A percentile compares a stretch with the other conserved stretches of the same genome.
phyloP scores from a whole-genome alignment of 2,888 invertebrate genomes.

The Heteromyza rotundicornis region DNA sequence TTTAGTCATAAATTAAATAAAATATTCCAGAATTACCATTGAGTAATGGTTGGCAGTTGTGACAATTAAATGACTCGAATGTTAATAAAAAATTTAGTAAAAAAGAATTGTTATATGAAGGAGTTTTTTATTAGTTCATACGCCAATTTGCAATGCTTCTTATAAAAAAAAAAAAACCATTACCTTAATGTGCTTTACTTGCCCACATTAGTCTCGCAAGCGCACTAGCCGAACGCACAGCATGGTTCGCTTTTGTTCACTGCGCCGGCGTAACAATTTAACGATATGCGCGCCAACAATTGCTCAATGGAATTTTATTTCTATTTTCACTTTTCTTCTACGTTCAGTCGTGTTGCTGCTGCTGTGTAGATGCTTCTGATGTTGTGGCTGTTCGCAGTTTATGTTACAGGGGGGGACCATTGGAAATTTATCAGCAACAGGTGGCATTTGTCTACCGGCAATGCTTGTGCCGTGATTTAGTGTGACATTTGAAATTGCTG shows the following conservation, averaged over 20 bases:
- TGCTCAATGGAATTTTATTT: constrained; percentile 9
- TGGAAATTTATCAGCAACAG: constrained; percentile 13
- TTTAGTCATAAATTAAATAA: too few species aligned
- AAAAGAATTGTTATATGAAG: too few species aligned
- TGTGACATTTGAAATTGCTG: constrained; percentile 15
- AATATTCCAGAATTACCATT: too few species aligned
- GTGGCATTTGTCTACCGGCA: constrained; percentile 9
- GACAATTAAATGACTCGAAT: too few species aligned
- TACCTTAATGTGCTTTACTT: too few species aligned
- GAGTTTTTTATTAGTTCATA: too few species aligned
- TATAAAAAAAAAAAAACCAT: too few species aligned
- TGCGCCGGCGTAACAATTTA: not conserved
- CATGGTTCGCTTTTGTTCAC: not conserved
- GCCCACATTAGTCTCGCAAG: too few species aligned
- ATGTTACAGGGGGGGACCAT: not conserved
- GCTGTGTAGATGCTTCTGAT: not conserved
- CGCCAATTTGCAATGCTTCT: too few species aligned
- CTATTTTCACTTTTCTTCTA: constrained; percentile 24
- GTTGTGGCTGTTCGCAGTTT: not conserved
- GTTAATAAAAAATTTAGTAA: too few species aligned
- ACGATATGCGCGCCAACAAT: not conserved
- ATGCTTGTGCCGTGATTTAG: constrained; percentile 4
- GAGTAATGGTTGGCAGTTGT: too few species aligned
- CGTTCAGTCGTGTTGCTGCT: not conserved
- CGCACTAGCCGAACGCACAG: too few species aligned